Base-by-base conservation (phyloP, 1,140 invertebrate genomes). In the Rhagoletis pomonella region DNA sequence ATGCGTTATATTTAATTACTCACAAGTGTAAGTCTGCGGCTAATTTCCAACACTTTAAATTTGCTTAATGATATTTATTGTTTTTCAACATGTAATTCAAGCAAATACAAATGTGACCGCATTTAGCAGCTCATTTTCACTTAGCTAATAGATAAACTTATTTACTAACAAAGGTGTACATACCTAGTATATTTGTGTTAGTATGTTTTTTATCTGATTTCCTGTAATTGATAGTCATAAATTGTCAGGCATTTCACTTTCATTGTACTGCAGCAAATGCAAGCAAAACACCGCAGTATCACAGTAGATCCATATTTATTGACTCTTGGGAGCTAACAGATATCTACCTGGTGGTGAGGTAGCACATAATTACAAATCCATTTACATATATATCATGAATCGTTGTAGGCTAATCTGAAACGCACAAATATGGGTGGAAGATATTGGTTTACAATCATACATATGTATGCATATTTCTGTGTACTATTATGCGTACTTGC, bases 231-330 rank as follows among this genome's bases (percentile, higher is more conserved):
- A 81, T 81, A 81, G 50, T 14, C 17, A 55, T 55, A 81, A 81
- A 50, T 55, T 81, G 47, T 81, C 47, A 81, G 73, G 19, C 47
- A 19, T 81, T 81, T 81, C 73, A 81, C 73, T 81, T 81, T 81
- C 73, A 55, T 62, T 62, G 47, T 44, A 77, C 14, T 7, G 17
- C 47, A 77, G 69, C 47, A n/a, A 29, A 14, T 55, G 44, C 47
- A 55, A 81, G 12, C 9, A 19, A 77, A 14, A 55, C 17, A 44
- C 17, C 44, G 42, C 17, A 17, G 42, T 6, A 12, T 0, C 42
- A 73, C 17, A 73, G 14, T 47, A 17, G 42, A 17, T 17, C 1
- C 42, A 73, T 17, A 73, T 17, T 73, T 42, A 73, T 73, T 39
- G 67, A 73, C 14, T 73, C 17, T 67, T 67, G 64, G 64, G 19